Base-by-base conservation (phyloP, 2,113 vertebrate genomes). In the Protobothrops flavoviridis region DNA sequence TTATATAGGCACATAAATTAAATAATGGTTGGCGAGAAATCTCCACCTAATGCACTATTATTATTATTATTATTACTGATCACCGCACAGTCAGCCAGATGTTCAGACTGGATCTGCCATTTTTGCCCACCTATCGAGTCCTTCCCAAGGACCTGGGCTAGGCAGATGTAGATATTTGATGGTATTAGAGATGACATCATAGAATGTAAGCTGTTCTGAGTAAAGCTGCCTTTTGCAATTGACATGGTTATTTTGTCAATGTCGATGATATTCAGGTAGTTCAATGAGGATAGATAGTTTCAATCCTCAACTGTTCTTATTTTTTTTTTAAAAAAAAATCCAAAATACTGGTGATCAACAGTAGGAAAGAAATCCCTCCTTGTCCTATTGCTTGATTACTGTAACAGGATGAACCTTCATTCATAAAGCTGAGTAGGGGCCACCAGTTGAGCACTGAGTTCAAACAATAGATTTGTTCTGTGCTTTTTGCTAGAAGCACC, bases 1-100 rank as follows among this genome's bases (percentile, higher is more conserved):
- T 95, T 94, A 93, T 23, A 8, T 89, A 94, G 92, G 87, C 95
- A 20, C 89, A 45, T 13, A 93, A 95, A 93, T 94, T 94, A 95
- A 95, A 93, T n/a, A 57, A 81, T 21, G 33, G 74, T 53, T 4
- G 21, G 69, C 26, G 59, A 53, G 29, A 33, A 94, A 53, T 3
- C 91, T 59, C 88, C 43, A 2, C 0, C 26, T 90, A 89, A 91
- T 91, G 50, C 33, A 93, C 93, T 90, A 55, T 0, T 0, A 88
- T 1, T 23, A 89, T 0, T 24, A 26, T 3, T 56, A 13, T 20
- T 53, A 15, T 8, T 53, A 20, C 6, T 50, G 59, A 29, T 64
- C 59, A 64, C n/a, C 2, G 0, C 64, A 69, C 4, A 69, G 13
- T 33, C 29, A 69, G 29, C 33, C 64, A 69, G 64, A 69, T 33